Conservation (phyloP, 2,113 vertebrate genomes). For the Cichladusa arquata region DNA sequence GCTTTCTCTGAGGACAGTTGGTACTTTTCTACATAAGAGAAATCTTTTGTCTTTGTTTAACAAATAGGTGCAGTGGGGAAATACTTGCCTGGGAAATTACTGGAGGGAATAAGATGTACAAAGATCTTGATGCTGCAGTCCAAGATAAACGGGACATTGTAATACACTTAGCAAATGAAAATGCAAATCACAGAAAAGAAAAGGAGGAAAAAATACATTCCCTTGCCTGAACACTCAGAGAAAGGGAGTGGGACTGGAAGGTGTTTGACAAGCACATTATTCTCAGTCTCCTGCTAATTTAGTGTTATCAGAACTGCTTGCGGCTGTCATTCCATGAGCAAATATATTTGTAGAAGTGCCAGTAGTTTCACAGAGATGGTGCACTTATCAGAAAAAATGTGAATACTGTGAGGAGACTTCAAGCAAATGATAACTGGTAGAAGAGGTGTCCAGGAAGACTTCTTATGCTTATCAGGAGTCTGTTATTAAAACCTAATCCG, state of each 20-base stretch:
- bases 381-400: not conserved
- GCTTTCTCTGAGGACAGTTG: not conserved
- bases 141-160: constrained; percentile 36
- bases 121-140: constrained; percentile 24
- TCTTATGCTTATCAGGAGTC: not conserved
- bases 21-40: not conserved
- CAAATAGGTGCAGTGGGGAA: constrained; percentile 18
- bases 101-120: constrained; percentile 1
- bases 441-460: not conserved
- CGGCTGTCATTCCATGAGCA: not conserved
- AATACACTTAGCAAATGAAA: constrained; percentile 40
- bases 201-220: not conserved
- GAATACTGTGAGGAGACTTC: not conserved
- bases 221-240: not conserved
- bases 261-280: constrained; percentile 21
- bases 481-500: not conserved
- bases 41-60: constrained; percentile 40
- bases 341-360: constrained; percentile 17
- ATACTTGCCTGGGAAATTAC: constrained; percentile 44
- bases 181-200: constrained; percentile 37
- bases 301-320: constrained; percentile 12
- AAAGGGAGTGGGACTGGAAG: not conserved
- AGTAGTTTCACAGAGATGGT: not conserved
- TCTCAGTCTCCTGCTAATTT: constrained; percentile 35
- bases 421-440: not conserved